A percentile compares a stretch with the other conserved stretches of the same genome.
These are phyloP conservation scores for Clavelina lepadiformis DNA, from an alignment of 23 tunicate genomes.

Conservation along the genomic window DNA sequence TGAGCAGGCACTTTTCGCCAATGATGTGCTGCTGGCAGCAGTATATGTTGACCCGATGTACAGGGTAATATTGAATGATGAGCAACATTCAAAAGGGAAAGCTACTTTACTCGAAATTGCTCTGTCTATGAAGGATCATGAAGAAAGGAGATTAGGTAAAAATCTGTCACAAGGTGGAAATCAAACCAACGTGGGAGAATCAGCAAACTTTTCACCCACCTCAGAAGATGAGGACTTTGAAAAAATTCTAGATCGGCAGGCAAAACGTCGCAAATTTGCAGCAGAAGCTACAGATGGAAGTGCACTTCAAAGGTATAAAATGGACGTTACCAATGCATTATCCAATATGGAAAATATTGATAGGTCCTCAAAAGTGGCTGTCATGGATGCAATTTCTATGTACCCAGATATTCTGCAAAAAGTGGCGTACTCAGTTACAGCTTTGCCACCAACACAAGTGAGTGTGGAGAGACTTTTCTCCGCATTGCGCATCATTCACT, in stretches of 20 bases:
- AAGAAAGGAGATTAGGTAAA: neutral
- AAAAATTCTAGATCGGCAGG: constrained; percentile 14
- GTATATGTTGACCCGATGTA: constrained; percentile 11
- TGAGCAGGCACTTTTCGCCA: neutral
- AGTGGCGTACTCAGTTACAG: no score
- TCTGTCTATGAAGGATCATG: no score
- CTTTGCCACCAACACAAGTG: no score
- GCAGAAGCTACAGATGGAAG: neutral
- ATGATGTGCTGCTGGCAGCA: constrained; percentile 11
- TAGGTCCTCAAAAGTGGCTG: no score
- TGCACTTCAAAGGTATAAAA: constrained; percentile 1
- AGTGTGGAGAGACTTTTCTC: no score
- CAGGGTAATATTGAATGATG: constrained; percentile 2
- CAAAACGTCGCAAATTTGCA: constrained; percentile 5
- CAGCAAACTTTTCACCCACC: neutral
- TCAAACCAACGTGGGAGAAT: no score
- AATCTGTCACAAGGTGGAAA: neutral
- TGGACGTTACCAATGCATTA: constrained; percentile 16
- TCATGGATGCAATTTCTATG: no score
- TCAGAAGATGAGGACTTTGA: constrained; percentile 15
- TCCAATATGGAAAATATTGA: constrained; percentile 5
- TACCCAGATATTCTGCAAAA: no score
- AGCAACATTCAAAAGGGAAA: constrained; percentile 7
- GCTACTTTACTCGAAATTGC: constrained; percentile 5
- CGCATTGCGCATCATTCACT: no score